Evolutionary conservation across 2,113 vertebrate species (phyloP).

Genomic region (Melanocharis versteri): DNA sequence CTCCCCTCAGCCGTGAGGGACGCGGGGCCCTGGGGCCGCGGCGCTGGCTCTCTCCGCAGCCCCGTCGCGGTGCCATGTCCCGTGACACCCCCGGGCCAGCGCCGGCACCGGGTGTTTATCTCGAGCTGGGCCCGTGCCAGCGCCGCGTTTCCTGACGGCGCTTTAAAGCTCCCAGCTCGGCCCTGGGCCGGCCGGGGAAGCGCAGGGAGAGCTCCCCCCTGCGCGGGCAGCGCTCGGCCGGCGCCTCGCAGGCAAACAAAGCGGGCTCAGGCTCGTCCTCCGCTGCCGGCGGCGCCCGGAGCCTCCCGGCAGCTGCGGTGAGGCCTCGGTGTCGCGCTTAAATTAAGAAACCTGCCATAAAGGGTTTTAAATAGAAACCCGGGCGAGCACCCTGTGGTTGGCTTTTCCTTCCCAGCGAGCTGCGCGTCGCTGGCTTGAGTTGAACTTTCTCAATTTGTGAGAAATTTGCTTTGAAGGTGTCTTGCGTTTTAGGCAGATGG

Average conservation of each 20-base stretch:
- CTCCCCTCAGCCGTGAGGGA: not conserved
- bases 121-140: not conserved
- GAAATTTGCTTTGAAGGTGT: not conserved
- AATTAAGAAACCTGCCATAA: conserved; percentile 14
- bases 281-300: not conserved
- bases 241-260: not conserved
- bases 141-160: not conserved
- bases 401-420: not conserved
- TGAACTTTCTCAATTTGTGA: not conserved
- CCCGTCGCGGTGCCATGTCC: not conserved
- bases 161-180: not conserved
- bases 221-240: not conserved
- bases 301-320: not conserved
- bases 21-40: not conserved
- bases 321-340: not conserved
- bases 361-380: conserved; percentile 33
- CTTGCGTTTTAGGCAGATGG: not conserved
- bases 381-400: not conserved
- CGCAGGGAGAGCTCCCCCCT: not conserved
- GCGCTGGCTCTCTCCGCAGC: not conserved
- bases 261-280: not conserved
- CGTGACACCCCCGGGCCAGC: not conserved
- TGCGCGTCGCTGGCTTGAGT: not conserved
- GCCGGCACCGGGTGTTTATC: conserved; percentile 5
- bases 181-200: not conserved